Base-by-base conservation (phyloP, 1,140 invertebrate genomes). In the Drosophila pandora region DNA sequence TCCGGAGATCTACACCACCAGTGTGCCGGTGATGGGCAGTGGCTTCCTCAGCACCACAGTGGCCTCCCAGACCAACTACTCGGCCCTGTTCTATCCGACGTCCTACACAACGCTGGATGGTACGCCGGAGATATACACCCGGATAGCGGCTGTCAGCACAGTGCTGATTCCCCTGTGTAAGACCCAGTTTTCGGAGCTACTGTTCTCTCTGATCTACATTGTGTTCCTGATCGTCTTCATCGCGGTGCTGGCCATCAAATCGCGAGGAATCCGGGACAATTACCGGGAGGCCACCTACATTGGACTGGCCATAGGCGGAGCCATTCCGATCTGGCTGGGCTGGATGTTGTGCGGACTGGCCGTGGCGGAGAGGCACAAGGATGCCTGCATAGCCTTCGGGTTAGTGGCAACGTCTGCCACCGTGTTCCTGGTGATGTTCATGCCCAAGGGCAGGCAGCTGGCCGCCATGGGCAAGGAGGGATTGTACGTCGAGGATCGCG, bases 361-460 rank as follows among this genome's bases (percentile, higher is more conserved):
- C 1, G 95, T 96, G 1, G 94, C 94, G 32, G 95, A 96, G 72
- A 93, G 94, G 50, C 95, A 96, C 80, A 94, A 95, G 50, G 97
- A 98, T 90, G 97, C 96, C 1, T 97, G 96, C 92, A 93, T 98
- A 1, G 97, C 96, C 0, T 97, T 97, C 81, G 97, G 97, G 0
- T 92, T 98, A 13, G 94, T 97, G 9, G 94, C 95, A 28, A 97
- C 96, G 5, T 95, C 96, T 25, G 94, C 95, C 1, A 94, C 97
- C 8, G 95, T 98, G 9, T 97, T 98, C 90, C 93, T 98, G 48
- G 94, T 97, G 9, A 98, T 98, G 97, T 99, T 98, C 92, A 95
- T 98, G 91, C 97, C 97, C 2, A 98, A 98, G 92, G 96, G 96
- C 41, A 93, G 97, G n/a, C 97, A 98, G 75, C 92, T 98, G 83